phyloP scores from a whole-genome alignment of 30 jellyfish, hydroid and myxozoan species.

The Aurelia coerulea region DNA sequence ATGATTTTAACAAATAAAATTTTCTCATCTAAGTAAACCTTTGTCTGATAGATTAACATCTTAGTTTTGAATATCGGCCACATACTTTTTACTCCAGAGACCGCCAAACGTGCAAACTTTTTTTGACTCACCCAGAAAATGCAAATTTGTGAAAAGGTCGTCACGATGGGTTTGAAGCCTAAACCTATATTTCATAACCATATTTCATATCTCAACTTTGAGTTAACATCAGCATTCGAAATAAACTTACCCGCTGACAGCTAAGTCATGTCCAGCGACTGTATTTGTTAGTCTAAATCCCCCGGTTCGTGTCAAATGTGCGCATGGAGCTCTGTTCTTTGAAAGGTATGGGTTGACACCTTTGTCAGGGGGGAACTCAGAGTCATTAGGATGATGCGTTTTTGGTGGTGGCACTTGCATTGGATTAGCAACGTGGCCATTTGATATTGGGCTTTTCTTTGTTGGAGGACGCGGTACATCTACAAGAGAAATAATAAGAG shows the following conservation, averaged over 20 bases:
- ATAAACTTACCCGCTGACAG: constrained; percentile 84
- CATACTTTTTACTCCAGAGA: no score
- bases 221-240: no score
- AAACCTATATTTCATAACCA: no score
- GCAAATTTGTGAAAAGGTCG: no score
- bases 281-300: constrained; percentile 87
- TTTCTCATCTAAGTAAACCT: no score
- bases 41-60: no score
- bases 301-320: constrained; percentile 88
- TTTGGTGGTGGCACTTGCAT: constrained; percentile 48
- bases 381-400: constrained; percentile 67
- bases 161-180: no score
- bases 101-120: no score
- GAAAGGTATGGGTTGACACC: constrained; percentile 86
- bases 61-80: no score
- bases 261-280: constrained; percentile 74
- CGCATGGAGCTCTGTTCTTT: constrained; percentile 77
- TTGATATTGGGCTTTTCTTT: constrained; percentile 9
- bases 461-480: constrained; percentile 52
- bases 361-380: constrained; percentile 91
- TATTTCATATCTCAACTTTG: no score
- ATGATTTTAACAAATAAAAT: no score
- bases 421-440: background rate
- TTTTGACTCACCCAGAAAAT: no score
- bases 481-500: background rate